phyloP scores from a whole-genome alignment of 1,140 invertebrate species.

The Odontomachus brunneus region DNA sequence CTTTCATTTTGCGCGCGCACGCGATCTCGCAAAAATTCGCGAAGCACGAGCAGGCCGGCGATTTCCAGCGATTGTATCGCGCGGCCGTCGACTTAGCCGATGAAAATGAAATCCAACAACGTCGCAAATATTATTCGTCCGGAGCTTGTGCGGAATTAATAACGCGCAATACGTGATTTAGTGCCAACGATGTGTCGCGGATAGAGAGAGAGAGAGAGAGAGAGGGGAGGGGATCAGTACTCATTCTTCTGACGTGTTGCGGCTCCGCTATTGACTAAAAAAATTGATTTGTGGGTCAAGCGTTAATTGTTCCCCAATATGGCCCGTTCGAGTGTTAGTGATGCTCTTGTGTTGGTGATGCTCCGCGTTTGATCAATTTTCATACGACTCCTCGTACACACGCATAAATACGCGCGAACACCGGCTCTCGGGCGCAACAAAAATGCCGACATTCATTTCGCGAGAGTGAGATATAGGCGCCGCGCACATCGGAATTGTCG shows the following conservation, averaged over 20 bases:
- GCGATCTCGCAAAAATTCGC: no score
- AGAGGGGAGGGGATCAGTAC: no score
- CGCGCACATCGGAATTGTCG: slow-evolving; percentile 10
- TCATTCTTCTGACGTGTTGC: not conserved
- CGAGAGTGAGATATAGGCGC: slow-evolving; percentile 2
- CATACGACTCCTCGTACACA: slow-evolving; percentile 7
- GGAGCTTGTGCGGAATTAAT: not conserved
- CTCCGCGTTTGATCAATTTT: slow-evolving; percentile 49
- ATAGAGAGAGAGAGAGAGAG: no score
- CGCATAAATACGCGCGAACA: no score
- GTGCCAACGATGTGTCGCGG: slow-evolving; percentile 9
- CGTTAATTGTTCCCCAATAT: slow-evolving; percentile 48
- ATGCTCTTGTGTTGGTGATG: slow-evolving; percentile 33
- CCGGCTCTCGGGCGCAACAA: not conserved
- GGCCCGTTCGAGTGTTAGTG: slow-evolving; percentile 30
- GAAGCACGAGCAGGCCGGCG: no score
- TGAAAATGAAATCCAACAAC: not conserved
- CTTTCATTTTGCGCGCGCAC: no score
- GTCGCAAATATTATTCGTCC: no score
- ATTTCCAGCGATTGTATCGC: no score
- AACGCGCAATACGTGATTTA: slow-evolving; percentile 5
- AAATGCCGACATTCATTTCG: slow-evolving; percentile 21
- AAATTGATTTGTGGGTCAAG: slow-evolving; percentile 57
- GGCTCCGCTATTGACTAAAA: slow-evolving; percentile 35
- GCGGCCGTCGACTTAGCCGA: not conserved